Percentiles rank a stretch among this genome's conserved stretches.
Evolutionary conservation across 2,113 vertebrate genomes (phyloP).

Genomic region (Callorhinus ursinus): DNA sequence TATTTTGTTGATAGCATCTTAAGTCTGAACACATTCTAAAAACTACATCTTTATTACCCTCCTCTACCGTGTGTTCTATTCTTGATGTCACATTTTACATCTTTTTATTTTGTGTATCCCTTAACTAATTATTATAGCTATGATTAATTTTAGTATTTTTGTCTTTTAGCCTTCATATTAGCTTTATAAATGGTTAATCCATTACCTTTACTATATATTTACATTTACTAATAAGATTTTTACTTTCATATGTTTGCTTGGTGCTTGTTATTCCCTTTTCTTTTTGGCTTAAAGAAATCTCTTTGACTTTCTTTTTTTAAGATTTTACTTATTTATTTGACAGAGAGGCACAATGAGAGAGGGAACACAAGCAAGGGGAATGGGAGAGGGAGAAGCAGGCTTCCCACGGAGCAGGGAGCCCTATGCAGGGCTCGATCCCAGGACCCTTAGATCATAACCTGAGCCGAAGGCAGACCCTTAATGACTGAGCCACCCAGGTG

Average conservation of each 20-base stretch:
- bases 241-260: background rate
- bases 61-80: background rate
- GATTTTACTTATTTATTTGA: too few relatives aligned
- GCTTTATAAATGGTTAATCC: background rate
- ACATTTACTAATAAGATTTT: background rate
- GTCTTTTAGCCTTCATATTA: background rate
- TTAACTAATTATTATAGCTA: background rate
- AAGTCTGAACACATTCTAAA: background rate
- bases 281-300: background rate
- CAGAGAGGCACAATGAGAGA: too few relatives aligned
- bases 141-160: background rate
- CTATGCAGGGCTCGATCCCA: too few relatives aligned
- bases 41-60: background rate
- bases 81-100: background rate
- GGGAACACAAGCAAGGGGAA: too few relatives aligned
- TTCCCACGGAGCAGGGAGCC: too few relatives aligned
- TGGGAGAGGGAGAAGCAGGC: too few relatives aligned
- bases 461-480: too few relatives aligned
- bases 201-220: background rate
- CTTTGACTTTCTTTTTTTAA: background rate
- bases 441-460: too few relatives aligned
- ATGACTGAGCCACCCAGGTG: too few relatives aligned
- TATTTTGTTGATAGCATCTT: background rate
- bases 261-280: background rate
- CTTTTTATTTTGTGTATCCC: background rate